Percentiles rank a stretch among this genome's conserved stretches.
phyloP scores from a whole-genome alignment of 2,113 vertebrate species.

The Aplodontia rufa region DNA sequence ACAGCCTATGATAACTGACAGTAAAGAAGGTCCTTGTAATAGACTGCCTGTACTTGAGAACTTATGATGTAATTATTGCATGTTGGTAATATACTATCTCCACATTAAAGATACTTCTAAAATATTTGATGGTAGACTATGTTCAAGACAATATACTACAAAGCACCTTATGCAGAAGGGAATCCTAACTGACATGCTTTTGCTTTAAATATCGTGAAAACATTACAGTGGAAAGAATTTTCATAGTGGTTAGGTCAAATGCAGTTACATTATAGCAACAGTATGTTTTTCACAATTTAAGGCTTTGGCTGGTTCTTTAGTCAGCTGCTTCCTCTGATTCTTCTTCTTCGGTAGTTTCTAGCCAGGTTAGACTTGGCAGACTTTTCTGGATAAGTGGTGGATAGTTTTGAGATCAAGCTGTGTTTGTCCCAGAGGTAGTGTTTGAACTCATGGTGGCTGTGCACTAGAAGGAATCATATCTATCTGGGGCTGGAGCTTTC shows the following conservation, averaged over 20 bases:
- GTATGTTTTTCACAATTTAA: slow-evolving; percentile 92
- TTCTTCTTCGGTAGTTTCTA: slow-evolving; percentile 99
- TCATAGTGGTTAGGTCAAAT: slow-evolving; percentile 93
- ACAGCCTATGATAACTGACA: too few species aligned
- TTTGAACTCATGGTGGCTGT: slow-evolving; percentile 97
- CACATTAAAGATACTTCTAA: slow-evolving; percentile 90
- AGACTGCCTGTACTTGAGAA: too few species aligned
- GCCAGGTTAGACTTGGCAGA: slow-evolving; percentile 99
- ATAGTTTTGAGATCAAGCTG: slow-evolving; percentile 99
- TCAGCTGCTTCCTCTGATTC: slow-evolving; percentile 98
- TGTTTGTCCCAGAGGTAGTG: slow-evolving; percentile 97
- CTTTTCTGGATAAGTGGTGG: slow-evolving; percentile 98
- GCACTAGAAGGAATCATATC: slow-evolving; percentile 98
- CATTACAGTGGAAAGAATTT: slow-evolving; percentile 92
- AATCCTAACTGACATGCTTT: slow-evolving; percentile 87
- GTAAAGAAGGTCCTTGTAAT: too few species aligned
- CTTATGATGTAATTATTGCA: too few species aligned
- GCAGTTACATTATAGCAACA: slow-evolving; percentile 89
- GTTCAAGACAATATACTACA: slow-evolving; percentile 91
- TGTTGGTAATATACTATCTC: slow-evolving; percentile 92
- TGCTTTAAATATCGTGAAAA: slow-evolving; percentile 90
- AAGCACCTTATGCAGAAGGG: slow-evolving; percentile 86
- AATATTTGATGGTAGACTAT: slow-evolving; percentile 91
- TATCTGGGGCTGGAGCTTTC: slow-evolving; percentile 99
- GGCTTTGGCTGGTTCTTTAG: slow-evolving; percentile 95